A percentile compares a stretch with the other conserved stretches of the same genome.
Evolutionary conservation across 2,888 invertebrate species (phyloP).

Genomic region (Drosophila cognata): DNA sequence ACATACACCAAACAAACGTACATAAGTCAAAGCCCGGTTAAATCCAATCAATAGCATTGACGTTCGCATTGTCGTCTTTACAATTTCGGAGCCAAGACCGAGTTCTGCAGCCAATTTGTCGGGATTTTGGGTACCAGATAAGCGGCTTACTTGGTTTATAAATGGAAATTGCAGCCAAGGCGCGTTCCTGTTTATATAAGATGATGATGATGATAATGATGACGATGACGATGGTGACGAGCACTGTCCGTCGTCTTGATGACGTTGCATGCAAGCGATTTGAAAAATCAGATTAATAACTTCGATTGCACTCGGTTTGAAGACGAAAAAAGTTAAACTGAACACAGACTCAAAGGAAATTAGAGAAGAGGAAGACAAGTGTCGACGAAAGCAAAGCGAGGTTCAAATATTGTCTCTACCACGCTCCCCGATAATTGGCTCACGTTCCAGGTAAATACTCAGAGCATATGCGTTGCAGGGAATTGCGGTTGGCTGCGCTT

Average conservation of each 20-base stretch:
- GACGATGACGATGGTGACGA: constrained; percentile 37
- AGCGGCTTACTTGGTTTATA: constrained; percentile 76
- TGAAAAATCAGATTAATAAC: constrained; percentile 78
- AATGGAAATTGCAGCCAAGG: constrained; percentile 78
- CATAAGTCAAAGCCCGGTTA: constrained; percentile 36
- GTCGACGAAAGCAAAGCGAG: constrained; percentile 36
- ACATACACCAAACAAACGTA: background rate
- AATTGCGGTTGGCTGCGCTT: constrained; percentile 10
- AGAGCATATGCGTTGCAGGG: constrained; percentile 62
- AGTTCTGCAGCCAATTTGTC: constrained; percentile 74
- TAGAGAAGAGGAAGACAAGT: constrained; percentile 13
- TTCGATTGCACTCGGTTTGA: constrained; percentile 60
- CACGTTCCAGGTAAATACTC: constrained; percentile 78
- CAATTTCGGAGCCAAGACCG: constrained; percentile 20
- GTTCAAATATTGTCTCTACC: constrained; percentile 32
- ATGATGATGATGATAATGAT: constrained; percentile 45
- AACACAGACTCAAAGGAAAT: constrained; percentile 1
- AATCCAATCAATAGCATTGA: constrained; percentile 73
- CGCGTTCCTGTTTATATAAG: constrained; percentile 73
- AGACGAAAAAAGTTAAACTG: constrained; percentile 8
- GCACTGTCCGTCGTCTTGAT: constrained; percentile 42
- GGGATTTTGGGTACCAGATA: constrained; percentile 70
- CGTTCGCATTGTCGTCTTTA: constrained; percentile 64
- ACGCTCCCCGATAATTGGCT: constrained; percentile 71
- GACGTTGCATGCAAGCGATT: constrained; percentile 75